Percentiles rank a stretch among this genome's conserved stretches.
Conservation (phyloP, 2,113 vertebrate genomes). For the Sphaerodactylus townsendi region DNA sequence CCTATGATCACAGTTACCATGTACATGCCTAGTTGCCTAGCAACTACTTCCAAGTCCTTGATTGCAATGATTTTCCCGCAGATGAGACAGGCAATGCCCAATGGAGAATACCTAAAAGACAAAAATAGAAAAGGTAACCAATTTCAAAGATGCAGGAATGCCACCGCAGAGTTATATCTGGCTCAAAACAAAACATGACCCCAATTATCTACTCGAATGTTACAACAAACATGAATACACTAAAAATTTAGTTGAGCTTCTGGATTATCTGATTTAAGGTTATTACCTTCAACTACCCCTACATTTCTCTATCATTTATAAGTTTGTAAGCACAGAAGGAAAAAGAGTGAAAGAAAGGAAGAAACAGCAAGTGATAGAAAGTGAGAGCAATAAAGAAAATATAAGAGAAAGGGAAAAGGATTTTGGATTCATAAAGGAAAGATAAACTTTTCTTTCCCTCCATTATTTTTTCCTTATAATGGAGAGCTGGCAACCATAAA, state of each 20-base stretch:
- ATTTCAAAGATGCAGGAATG: not conserved
- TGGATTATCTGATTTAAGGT: too few species aligned
- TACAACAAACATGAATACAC: not conserved
- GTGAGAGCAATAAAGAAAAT: too few species aligned
- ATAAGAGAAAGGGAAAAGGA: too few species aligned
- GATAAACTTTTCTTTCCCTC: too few species aligned
- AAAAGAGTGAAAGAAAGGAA: too few species aligned
- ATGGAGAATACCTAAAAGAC: constrained; percentile 91
- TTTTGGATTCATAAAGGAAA: too few species aligned
- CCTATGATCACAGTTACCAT: constrained; percentile 98
- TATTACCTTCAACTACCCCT: not conserved
- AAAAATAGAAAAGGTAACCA: constrained; percentile 26
- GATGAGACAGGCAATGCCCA: constrained; percentile 97
- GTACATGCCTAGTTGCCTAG: constrained; percentile 96
- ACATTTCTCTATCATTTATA: not conserved
- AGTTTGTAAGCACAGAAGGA: too few species aligned
- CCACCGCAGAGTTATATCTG: not conserved
- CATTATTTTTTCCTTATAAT: too few species aligned
- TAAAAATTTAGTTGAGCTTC: not conserved
- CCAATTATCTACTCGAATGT: not conserved
- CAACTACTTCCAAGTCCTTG: constrained; percentile 95
- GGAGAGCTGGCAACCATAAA: too few species aligned
- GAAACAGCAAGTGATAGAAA: too few species aligned
- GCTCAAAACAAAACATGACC: not conserved
- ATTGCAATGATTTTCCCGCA: constrained; percentile 99